A percentile compares a stretch with the other conserved stretches of the same genome.
Conservation (phyloP, 1,140 invertebrate genomes). For the Drosophila parabipectinata region DNA sequence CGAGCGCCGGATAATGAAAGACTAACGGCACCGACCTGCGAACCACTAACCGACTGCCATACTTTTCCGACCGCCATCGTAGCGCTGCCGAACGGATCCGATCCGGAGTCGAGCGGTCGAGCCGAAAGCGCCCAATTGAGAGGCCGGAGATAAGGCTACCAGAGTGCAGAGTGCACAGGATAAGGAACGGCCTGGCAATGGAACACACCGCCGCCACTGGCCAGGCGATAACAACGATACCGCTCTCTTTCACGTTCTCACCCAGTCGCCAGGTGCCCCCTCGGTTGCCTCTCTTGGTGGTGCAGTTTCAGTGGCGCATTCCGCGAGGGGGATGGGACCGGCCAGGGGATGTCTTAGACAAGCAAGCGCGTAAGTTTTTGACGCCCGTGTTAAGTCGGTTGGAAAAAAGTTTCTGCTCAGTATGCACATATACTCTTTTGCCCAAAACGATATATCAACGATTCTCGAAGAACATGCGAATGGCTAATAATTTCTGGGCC, state of each 20-base stretch:
- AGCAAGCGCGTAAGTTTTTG: conserved; percentile 79
- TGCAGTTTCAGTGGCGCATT: conserved; percentile 54
- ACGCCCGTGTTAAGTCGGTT: conserved; percentile 74
- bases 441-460: not conserved
- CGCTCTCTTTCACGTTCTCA: conserved; percentile 7
- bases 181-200: conserved; percentile 68
- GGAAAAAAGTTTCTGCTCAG: conserved; percentile 64
- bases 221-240: conserved; percentile 61
- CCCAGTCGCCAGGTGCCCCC: not conserved
- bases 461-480: not conserved
- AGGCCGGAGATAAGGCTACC: conserved; percentile 42
- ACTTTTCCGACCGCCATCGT: conserved; percentile 40
- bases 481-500: not conserved
- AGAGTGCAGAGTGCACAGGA: conserved; percentile 57
- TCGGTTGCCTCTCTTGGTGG: conserved; percentile 4
- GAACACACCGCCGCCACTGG: conserved; percentile 27
- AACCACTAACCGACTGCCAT: conserved; percentile 58
- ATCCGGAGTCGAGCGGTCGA: conserved; percentile 7
- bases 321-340: conserved; percentile 5
- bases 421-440: conserved; percentile 16
- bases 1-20: conserved; percentile 74
- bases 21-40: conserved; percentile 50
- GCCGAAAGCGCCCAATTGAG: not conserved
- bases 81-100: conserved; percentile 11
- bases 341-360: conserved; percentile 57